A percentile compares a stretch with the other conserved stretches of the same genome.
phyloP scores from a whole-genome alignment of 2,113 vertebrate genomes.

The Oreocharis arfaki region DNA sequence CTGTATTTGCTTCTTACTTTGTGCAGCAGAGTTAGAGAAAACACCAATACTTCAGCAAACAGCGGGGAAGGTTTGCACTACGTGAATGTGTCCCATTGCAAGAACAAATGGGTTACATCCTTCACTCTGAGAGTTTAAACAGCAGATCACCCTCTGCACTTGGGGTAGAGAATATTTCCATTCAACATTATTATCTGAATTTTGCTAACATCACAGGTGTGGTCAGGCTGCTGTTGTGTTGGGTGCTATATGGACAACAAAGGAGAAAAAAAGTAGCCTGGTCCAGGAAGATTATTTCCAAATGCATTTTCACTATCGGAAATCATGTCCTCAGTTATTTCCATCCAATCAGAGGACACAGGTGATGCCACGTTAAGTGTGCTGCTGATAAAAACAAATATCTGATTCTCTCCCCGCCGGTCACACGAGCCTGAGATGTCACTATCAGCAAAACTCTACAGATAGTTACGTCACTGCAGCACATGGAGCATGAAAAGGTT shows the following conservation, averaged over 20 bases:
- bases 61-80: neutral
- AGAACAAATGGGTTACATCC: neutral
- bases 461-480: neutral
- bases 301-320: neutral
- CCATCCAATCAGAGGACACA: neutral
- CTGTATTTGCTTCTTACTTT: neutral
- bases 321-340: neutral
- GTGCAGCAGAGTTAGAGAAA: neutral
- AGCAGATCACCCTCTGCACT: neutral
- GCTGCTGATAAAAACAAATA: slow-evolving; percentile 4
- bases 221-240: neutral
- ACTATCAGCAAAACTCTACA: neutral
- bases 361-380: neutral
- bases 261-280: neutral
- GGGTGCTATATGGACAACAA: neutral
- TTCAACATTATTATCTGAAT: neutral
- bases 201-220: neutral
- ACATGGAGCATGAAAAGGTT: neutral
- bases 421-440: neutral
- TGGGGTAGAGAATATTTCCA: neutral
- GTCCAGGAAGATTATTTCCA: neutral
- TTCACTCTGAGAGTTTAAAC: neutral
- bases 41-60: neutral
- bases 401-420: neutral
- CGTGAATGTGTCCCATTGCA: neutral